Evolutionary conservation across 2,113 vertebrate genomes (phyloP).

Genomic region (Xiphias gladius): DNA sequence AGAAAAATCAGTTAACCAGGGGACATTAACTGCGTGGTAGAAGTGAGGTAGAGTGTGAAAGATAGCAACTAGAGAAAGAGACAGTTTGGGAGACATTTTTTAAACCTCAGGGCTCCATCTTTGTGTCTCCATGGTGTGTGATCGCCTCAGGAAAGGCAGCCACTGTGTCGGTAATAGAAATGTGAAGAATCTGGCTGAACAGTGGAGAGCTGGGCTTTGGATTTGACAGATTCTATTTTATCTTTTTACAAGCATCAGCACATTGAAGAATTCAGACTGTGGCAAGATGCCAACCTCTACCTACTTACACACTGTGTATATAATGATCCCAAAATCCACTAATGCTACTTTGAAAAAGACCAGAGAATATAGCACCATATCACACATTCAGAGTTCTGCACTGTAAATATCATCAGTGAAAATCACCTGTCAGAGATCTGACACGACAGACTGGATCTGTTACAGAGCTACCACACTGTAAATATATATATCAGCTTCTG

Average conservation of each 20-base stretch:
- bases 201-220: background rate
- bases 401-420: too few relatives aligned
- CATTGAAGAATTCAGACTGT: constrained; percentile 3
- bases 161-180: constrained; percentile 30
- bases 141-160: constrained; percentile 27
- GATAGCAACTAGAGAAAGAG: background rate
- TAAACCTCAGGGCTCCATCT: constrained; percentile 8
- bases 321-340: background rate
- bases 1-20: background rate
- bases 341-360: background rate
- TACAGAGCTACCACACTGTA: too few relatives aligned
- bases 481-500: too few relatives aligned
- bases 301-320: background rate
- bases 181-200: constrained; percentile 20
- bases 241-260: constrained; percentile 13
- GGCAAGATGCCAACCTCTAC: constrained; percentile 3
- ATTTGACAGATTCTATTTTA: constrained; percentile 11
- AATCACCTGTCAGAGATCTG: too few relatives aligned
- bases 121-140: background rate
- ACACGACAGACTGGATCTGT: too few relatives aligned
- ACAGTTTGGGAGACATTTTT: background rate
- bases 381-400: too few relatives aligned
- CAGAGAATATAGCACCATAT: background rate
- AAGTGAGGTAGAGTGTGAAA: background rate
- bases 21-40: background rate